These are phyloP conservation scores for Hedychridium roseum DNA, from an alignment of 2,888 invertebrate species.

Conservation along the genomic window DNA sequence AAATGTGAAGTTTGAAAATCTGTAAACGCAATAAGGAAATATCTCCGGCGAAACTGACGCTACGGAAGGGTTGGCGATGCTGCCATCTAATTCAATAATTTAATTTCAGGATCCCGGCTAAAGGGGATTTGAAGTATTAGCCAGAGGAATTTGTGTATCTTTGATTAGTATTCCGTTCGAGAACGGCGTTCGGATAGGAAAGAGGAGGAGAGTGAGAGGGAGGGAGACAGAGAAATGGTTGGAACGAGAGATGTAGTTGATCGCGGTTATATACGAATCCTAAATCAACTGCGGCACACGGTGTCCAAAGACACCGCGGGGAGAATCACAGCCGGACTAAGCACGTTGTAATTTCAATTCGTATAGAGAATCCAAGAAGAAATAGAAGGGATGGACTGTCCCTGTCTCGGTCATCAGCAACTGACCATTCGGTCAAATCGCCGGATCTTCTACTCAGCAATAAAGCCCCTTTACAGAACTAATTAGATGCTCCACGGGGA, in stretches of 20 bases:
- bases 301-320: slow-evolving; percentile 35
- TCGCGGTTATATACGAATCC: slow-evolving; percentile 58
- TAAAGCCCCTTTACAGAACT: slow-evolving; percentile 14
- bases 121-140: slow-evolving; percentile 64
- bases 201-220: no score
- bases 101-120: slow-evolving; percentile 60
- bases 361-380: slow-evolving; percentile 28
- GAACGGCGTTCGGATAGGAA: slow-evolving; percentile 46
- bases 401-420: no score
- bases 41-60: slow-evolving; percentile 19
- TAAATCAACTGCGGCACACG: slow-evolving; percentile 52
- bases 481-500: no score
- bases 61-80: slow-evolving; percentile 46
- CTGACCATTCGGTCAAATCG: not conserved
- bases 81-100: slow-evolving; percentile 62
- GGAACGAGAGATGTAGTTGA: no score
- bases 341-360: slow-evolving; percentile 25
- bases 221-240: no score
- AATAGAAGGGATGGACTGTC: slow-evolving; percentile 15
- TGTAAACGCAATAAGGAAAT: no score
- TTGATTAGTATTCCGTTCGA: slow-evolving; percentile 63
- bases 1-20: no score
- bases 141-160: slow-evolving; percentile 62
- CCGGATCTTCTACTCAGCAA: not conserved
- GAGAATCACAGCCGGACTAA: slow-evolving; percentile 22